A percentile compares a stretch with the other conserved stretches of the same genome.
Conservation (phyloP, 2,113 vertebrate species). For the Nibea coibor region DNA sequence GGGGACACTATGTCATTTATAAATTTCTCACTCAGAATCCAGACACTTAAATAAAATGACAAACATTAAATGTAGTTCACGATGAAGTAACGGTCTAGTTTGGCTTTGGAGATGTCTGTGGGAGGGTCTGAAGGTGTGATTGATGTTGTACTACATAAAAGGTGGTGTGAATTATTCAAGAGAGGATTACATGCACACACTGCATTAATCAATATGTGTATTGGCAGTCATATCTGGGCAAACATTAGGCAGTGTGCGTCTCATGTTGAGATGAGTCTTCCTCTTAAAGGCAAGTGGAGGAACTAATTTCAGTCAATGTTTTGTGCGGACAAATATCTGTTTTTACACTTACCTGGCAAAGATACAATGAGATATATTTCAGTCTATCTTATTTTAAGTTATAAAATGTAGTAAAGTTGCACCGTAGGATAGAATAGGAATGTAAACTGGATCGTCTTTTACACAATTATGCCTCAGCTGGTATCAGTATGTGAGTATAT, state of each 20-base stretch:
- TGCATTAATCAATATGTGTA: constrained; percentile 79
- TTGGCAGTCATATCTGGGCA: constrained; percentile 64
- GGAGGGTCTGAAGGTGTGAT: constrained; percentile 62
- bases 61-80: constrained; percentile 32
- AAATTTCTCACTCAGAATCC: background rate
- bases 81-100: constrained; percentile 33
- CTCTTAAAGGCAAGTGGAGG: constrained; percentile 46
- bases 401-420: constrained; percentile 2
- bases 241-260: constrained; percentile 57
- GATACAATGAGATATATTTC: constrained; percentile 12
- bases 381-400: constrained; percentile 1
- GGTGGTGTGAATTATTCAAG: constrained; percentile 82
- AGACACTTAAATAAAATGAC: constrained; percentile 22
- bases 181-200: constrained; percentile 81
- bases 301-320: constrained; percentile 33
- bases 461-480: background rate
- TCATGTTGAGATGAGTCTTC: constrained; percentile 41
- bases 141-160: constrained; percentile 80
- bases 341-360: background rate
- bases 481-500: background rate
- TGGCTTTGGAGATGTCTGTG: constrained; percentile 26
- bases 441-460: background rate
- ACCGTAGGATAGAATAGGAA: background rate
- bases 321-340: background rate
- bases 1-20: background rate